A percentile compares a stretch with the other conserved stretches of the same genome.
phyloP scores from a whole-genome alignment of 2,797 vertebrate species.

The Melanotaenia nigrans region DNA sequence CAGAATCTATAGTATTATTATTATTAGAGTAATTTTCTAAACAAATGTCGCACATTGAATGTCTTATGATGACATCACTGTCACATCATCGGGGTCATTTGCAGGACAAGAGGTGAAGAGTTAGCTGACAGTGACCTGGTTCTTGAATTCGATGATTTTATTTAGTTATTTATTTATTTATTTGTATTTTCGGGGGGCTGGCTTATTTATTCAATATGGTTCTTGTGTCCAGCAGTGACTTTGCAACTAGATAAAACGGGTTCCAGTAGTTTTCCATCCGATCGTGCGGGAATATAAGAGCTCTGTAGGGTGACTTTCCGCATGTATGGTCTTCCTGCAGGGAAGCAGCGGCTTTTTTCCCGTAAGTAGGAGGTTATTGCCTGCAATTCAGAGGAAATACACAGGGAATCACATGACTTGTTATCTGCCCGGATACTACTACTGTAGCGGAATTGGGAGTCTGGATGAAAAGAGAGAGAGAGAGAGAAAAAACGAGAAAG shows the following conservation, averaged over 20 bases:
- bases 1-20: too few relatives aligned
- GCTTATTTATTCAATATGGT: background rate
- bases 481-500: constrained; percentile 34
- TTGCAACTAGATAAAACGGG: background rate
- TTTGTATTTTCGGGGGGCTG: background rate
- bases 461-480: constrained; percentile 28
- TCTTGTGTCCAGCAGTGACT: background rate
- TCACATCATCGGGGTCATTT: constrained; percentile 7
- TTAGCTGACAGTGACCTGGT: background rate
- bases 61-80: constrained; percentile 16
- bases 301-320: background rate
- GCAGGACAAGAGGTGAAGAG: background rate
- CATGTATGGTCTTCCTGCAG: background rate
- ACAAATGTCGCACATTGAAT: too few relatives aligned
- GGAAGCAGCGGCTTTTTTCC: constrained; percentile 52
- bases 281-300: background rate
- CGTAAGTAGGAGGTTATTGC: constrained; percentile 43
- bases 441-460: constrained; percentile 46
- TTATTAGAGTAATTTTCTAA: too few relatives aligned
- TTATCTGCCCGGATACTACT: constrained; percentile 78
- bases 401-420: constrained; percentile 66
- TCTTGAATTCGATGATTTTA: background rate
- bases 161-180: too few relatives aligned
- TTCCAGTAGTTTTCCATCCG: background rate
- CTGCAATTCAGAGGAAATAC: constrained; percentile 41